phyloP scores from a whole-genome alignment of 2,888 invertebrate genomes.

The Trissonchulus sp. region DNA sequence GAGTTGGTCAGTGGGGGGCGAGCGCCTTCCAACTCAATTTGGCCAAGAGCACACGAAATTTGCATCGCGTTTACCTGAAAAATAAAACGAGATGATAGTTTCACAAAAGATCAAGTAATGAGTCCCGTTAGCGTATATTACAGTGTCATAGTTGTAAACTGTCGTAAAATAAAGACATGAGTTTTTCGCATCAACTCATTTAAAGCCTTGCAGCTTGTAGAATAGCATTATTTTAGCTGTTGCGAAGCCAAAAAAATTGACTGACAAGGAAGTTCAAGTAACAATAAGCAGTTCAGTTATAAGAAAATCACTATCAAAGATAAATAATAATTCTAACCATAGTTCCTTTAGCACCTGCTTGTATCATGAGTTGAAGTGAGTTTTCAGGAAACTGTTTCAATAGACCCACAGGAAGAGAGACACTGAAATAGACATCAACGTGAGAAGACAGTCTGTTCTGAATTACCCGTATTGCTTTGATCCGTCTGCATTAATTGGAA shows the following conservation, averaged over 20 bases:
- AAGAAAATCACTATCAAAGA: too few species aligned
- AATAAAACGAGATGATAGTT: conserved; percentile 33
- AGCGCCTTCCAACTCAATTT: conserved; percentile 96
- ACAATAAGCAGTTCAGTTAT: too few species aligned
- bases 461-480: too few species aligned
- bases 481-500: too few species aligned
- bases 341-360: conserved; percentile 84
- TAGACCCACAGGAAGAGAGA: conserved; percentile 75
- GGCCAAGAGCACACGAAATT: conserved; percentile 92
- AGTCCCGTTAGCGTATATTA: background rate
- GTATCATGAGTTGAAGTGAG: conserved; percentile 95
- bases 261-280: too few species aligned
- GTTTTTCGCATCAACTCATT: too few species aligned
- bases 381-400: conserved; percentile 82
- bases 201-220: too few species aligned
- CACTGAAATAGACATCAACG: conserved; percentile 57
- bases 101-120: too few species aligned
- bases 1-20: conserved; percentile 90
- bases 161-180: background rate
- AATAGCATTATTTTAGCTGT: too few species aligned
- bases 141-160: background rate
- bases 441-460: too few species aligned
- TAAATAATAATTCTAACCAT: too few species aligned
- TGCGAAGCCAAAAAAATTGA: too few species aligned
- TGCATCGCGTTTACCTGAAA: conserved; percentile 80